Base-by-base conservation (phyloP, 2,797 vertebrate species). In the Danio tinwini region DNA sequence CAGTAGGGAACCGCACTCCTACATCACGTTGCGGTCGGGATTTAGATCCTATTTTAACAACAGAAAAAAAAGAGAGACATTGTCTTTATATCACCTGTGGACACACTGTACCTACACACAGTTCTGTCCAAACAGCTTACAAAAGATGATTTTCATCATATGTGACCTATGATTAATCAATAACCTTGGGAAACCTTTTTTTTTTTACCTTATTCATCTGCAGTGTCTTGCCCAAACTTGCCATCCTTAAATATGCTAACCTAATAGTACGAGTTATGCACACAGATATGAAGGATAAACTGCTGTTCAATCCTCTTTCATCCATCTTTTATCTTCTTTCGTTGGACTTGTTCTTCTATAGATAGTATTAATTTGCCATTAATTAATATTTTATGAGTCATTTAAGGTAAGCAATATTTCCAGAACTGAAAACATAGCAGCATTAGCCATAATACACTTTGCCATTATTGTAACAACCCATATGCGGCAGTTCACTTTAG, bases 381-480 rank as follows among this genome's bases (percentile, higher is more conserved):
- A 49, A 53, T 53, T 69, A 29, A 50, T 17, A 14, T 17, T 17
- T 17, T 6, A 12, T 62, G 58, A 40, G 42, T 62, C 45, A 40
- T 16, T 50, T 21, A 7, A 39, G 56, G 17, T 14, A 17, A 37
- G 45, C 21, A 37, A 40, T n/a, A 4, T 61, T 47, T 61, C 4
- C 6, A 49, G 6, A 9, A 12, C 6, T 62, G 5, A 50, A 50
- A 6, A 16, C 47, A 58, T 19, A 39, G 71, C 44, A 49, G 55
- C 42, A 37, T 37, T 50, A 49, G n/a, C 14, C 13, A 58, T 58
- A 74, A 74, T 74, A 49, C 21, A 50, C 65, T 39, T 47, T 61
- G 56, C 61, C 71, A 29, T 29, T 29, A 29, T 29, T 29, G 29
- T 29, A 29, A 29, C 4, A 59, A 73, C 59, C 10, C 44, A 49